phyloP scores from a whole-genome alignment of 2,888 invertebrate species.

The Sturmia bella region DNA sequence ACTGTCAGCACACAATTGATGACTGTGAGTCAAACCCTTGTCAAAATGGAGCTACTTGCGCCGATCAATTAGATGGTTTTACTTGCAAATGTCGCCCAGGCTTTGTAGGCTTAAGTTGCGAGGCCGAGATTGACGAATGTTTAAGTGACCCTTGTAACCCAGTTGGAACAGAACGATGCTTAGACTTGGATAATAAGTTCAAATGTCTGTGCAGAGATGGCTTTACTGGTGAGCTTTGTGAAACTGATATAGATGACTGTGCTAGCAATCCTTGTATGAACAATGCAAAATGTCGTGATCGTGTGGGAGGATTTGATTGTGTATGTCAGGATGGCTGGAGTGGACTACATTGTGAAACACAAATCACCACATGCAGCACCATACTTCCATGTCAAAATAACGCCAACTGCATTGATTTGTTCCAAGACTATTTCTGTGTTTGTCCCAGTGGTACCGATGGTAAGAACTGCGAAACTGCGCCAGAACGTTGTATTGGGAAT shows the following conservation, averaged over 20 bases:
- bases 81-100: slow-evolving; percentile 96
- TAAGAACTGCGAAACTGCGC: slow-evolving; percentile 97
- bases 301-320: slow-evolving; percentile 92
- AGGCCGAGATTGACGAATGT: slow-evolving; percentile 96
- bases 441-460: slow-evolving; percentile 98
- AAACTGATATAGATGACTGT: slow-evolving; percentile 94
- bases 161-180: slow-evolving; percentile 93
- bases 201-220: slow-evolving; percentile 94
- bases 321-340: slow-evolving; percentile 93
- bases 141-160: slow-evolving; percentile 94
- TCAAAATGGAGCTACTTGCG: slow-evolving; percentile 94
- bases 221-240: slow-evolving; percentile 91
- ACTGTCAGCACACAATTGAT: slow-evolving; percentile 95
- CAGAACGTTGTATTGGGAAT: slow-evolving; percentile 86
- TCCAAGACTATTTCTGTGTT: slow-evolving; percentile 85
- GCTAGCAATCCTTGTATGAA: slow-evolving; percentile 92
- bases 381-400: slow-evolving; percentile 95
- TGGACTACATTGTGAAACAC: slow-evolving; percentile 91
- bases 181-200: slow-evolving; percentile 93
- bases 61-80: slow-evolving; percentile 94
- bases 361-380: slow-evolving; percentile 91
- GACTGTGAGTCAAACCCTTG: slow-evolving; percentile 95
- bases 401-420: slow-evolving; percentile 94
- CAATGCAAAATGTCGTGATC: slow-evolving; percentile 93
- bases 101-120: slow-evolving; percentile 95